Evolutionary conservation across 2,113 vertebrate species (phyloP).

Genomic region (Osmerus mordax): DNA sequence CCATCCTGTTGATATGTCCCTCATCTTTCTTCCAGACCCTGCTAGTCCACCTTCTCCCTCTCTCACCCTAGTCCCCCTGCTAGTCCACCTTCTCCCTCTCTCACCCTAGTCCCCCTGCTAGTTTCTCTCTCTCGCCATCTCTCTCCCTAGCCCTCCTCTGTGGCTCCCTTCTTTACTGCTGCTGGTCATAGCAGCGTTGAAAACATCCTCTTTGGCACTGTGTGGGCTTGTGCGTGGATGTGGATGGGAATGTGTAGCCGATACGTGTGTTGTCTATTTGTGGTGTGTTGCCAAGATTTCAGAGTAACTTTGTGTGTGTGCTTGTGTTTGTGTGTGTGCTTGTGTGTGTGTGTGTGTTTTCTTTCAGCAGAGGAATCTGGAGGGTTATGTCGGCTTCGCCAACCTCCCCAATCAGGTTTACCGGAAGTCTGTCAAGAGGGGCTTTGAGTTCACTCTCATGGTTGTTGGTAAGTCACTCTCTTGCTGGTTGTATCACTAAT

Average conservation of each 20-base stretch:
- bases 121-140: too few relatives aligned
- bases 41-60: neutral
- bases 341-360: neutral
- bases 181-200: too few relatives aligned
- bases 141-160: neutral
- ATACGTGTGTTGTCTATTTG: conserved; percentile 12
- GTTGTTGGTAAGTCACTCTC: conserved; percentile 73
- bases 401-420: conserved; percentile 80
- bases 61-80: neutral
- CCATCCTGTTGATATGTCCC: neutral
- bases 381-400: conserved; percentile 78
- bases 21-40: neutral
- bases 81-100: neutral
- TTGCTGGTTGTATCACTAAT: neutral
- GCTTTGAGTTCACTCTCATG: conserved; percentile 80
- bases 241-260: neutral
- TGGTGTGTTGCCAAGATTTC: conserved; percentile 19
- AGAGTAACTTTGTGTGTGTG: conserved; percentile 22
- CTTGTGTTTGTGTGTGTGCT: neutral
- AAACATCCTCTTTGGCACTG: too few relatives aligned
- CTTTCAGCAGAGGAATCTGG: conserved; percentile 74
- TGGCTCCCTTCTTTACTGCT: too few relatives aligned
- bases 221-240: neutral
- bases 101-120: neutral
- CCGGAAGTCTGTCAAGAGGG: conserved; percentile 77